phyloP scores from a whole-genome alignment of 2,113 vertebrate species.

The Semnopithecus entellus region DNA sequence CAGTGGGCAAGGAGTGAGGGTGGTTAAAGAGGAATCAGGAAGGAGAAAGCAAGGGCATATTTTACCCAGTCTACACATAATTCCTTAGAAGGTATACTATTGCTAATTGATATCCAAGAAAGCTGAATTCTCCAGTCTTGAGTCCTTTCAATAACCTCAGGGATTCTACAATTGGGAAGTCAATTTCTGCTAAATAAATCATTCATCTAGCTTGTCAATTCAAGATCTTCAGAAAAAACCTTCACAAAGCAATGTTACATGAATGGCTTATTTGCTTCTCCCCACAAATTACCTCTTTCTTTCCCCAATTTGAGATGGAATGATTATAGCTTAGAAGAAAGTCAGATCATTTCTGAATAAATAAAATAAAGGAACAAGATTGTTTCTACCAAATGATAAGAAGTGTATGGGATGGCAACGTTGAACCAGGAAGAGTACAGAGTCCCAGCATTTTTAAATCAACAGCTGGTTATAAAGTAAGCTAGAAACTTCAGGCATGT shows the following conservation, averaged over 20 bases:
- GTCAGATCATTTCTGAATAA: neutral
- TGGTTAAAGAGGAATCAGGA: neutral
- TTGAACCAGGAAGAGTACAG: neutral
- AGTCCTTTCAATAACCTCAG: neutral
- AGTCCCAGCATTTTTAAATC: neutral
- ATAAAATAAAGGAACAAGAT: neutral
- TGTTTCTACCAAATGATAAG: neutral
- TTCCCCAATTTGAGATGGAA: neutral
- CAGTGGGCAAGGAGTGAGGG: neutral
- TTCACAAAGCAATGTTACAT: neutral
- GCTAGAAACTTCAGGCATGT: neutral
- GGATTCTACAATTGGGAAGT: neutral
- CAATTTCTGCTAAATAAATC: neutral
- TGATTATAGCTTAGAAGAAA: neutral
- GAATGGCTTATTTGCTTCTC: neutral
- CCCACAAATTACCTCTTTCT: neutral
- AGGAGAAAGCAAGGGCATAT: neutral
- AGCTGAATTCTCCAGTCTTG: neutral
- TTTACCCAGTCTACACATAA: neutral
- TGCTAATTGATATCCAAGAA: neutral
- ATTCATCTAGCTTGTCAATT: neutral
- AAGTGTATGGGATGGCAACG: neutral
- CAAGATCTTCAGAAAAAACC: neutral
- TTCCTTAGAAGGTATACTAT: neutral
- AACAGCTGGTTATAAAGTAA: neutral